Evolutionary conservation across 2,113 vertebrate species (phyloP).

Genomic region (Pandion haliaetus): DNA sequence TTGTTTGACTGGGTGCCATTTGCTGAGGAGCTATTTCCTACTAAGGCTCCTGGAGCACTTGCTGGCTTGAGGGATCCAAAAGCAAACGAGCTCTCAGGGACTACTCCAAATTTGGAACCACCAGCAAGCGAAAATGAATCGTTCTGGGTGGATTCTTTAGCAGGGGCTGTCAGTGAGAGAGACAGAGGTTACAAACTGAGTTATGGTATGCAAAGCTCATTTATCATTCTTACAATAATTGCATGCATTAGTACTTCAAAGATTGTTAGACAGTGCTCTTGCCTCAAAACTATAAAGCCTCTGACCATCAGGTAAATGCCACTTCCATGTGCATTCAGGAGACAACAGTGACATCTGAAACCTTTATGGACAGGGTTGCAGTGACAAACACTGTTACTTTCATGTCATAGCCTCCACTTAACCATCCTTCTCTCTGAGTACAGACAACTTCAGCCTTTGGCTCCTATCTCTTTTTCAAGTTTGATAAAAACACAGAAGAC

Average conservation of each 20-base stretch:
- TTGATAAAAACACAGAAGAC: not conserved
- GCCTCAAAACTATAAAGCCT: not conserved
- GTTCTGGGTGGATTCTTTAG: conserved; percentile 70
- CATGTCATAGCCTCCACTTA: not conserved
- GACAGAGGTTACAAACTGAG: not conserved
- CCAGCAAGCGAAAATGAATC: conserved; percentile 74
- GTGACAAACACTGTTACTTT: not conserved
- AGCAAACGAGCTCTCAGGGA: conserved; percentile 69
- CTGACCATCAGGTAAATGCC: not conserved
- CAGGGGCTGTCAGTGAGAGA: conserved; percentile 39
- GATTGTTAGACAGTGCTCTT: not conserved
- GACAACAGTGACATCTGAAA: not conserved
- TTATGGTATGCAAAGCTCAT: not conserved
- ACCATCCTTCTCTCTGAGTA: not conserved
- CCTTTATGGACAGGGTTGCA: not conserved
- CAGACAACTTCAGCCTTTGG: not conserved
- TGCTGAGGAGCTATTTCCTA: not conserved
- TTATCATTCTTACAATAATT: not conserved
- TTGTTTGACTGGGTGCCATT: conserved; percentile 54
- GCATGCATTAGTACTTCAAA: not conserved
- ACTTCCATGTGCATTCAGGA: not conserved
- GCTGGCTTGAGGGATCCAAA: conserved; percentile 64
- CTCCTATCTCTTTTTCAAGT: not conserved
- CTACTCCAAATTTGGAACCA: conserved; percentile 71
- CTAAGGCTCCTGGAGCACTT: not conserved